Base-by-base conservation (phyloP, 2,888 invertebrate species). In the Drosophila phalerata region DNA sequence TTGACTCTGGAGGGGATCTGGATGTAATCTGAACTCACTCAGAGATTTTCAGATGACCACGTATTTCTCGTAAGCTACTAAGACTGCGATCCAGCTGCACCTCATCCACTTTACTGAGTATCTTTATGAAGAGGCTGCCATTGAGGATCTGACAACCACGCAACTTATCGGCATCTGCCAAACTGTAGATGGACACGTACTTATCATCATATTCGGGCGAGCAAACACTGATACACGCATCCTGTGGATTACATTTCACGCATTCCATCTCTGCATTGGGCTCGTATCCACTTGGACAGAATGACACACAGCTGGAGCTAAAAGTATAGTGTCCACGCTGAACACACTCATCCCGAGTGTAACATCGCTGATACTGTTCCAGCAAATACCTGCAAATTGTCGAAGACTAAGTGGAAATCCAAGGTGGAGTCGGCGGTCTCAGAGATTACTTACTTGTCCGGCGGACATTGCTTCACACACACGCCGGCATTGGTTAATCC, bases 101-200 rank as follows among this genome's bases (percentile, higher is more conserved):
- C 61, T 89, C 90, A 34, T 94, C 92, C 73, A 94, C 93, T 32
- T 92, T 93, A 73, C 93, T 89, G 5, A 82, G 70, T 37, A 92
- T 78, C 22, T 84, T 78, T n/a, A 93, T 89, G 2, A 81, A 47
- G 30, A 99, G 92, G 9, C 95, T 95, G 0, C 97, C 97, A 38
- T 95, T 94, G 22, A 99, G 94, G 65, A 95, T 94, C 2, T 97
- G 96, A 89, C 98, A 98, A 11, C 95, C 96, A 51, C 94, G 94
- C 19, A 96, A 93, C 3, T 92, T 92, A 88, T 96, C 95, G 0
- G 96, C 95, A 40, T 94, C 93, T 6, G 94, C 94, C 48, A 97
- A 92, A 68, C 95, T 95, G 65, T 95, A 94, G 9, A 98, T 94
- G 4, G 19, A 45, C 6, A 83, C 64, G 3, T 66, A 48, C 1